These are phyloP conservation scores for Muscicapa striata DNA, from an alignment of 2,797 vertebrate species.

Conservation along the genomic window DNA sequence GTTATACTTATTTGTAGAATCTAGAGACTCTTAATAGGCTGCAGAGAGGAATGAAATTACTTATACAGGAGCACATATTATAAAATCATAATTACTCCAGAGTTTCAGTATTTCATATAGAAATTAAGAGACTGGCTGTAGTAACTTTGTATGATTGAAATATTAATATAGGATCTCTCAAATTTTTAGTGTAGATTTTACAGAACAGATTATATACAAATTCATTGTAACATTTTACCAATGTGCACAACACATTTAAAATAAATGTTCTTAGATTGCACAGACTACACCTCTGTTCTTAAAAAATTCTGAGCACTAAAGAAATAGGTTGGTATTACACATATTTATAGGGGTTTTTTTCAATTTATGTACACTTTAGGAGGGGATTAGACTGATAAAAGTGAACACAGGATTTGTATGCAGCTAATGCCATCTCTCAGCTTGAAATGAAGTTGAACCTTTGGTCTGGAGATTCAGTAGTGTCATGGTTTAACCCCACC, in stretches of 20 bases:
- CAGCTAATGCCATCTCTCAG: neutral
- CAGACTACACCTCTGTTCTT: neutral
- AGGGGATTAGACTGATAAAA: neutral
- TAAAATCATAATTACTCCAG: constrained; percentile 3
- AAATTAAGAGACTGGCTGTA: constrained; percentile 15
- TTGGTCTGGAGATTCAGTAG: neutral
- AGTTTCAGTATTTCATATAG: neutral
- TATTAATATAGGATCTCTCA: neutral
- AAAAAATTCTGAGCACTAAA: neutral
- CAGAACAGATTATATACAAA: constrained; percentile 14
- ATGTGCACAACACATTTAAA: neutral
- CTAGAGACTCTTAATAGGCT: constrained; percentile 15
- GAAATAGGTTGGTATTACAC: neutral
- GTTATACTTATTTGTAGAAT: neutral
- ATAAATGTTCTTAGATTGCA: neutral
- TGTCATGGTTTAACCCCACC: rapidly evolving
- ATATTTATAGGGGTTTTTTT: neutral
- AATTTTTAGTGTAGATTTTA: constrained; percentile 37
- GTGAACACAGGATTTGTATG: neutral
- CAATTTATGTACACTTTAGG: neutral
- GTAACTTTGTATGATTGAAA: constrained; percentile 27
- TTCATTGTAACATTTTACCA: constrained; percentile 31
- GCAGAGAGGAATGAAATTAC: constrained; percentile 19
- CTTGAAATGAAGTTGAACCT: neutral
- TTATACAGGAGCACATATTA: neutral